Base-by-base conservation (phyloP, 2,797 vertebrate genomes). In the Nasua narica region DNA sequence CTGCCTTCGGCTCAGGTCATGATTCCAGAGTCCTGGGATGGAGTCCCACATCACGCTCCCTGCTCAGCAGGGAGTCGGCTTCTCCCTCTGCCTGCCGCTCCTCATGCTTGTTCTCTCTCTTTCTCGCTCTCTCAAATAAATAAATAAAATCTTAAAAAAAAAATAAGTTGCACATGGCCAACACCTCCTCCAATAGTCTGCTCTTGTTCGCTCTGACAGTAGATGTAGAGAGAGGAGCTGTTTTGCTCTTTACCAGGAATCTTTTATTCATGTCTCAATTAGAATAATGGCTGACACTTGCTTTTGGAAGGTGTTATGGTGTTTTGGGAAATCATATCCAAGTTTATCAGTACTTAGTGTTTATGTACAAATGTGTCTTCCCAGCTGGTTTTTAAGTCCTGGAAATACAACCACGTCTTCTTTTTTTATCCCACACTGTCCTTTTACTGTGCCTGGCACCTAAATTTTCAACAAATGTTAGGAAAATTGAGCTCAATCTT, bases 401-500 rank as follows among this genome's bases (percentile, higher is more conserved):
- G 23, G 27, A 77, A 15, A 21, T 65, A 94, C 14, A 86, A 54
- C 43, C 0, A 10, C 40, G 3, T 67, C 35, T 88, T 88, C 46
- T 58, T 78, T 84, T 74, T 79, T 79, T 54, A 87, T 50, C 15
- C 50, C 4, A 15, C 54, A 72, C 32, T 85, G 25, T 87, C 54
- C 43, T 92, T 43, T 0, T 23, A 85, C 7, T 90, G 18, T 96
- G 23, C 40, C 70, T 88, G 70, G 37, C 76, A 85, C 62, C n/a
- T 84, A 58, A 78, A 93, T 88, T 87, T 95, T 91, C n/a, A 87
- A 56, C 16, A 90, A 78, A 56, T 81, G 15, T 95, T 91, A 21
- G 67, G 27, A 74, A 81, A 84, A 77, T 79, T 69, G 43, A 67
- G 43, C 81, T 79, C 48, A 69, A 76, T 87, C 6, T 69, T 85